Conservation (phyloP, 2,113 vertebrate genomes). For the Podarcis raffonei region DNA sequence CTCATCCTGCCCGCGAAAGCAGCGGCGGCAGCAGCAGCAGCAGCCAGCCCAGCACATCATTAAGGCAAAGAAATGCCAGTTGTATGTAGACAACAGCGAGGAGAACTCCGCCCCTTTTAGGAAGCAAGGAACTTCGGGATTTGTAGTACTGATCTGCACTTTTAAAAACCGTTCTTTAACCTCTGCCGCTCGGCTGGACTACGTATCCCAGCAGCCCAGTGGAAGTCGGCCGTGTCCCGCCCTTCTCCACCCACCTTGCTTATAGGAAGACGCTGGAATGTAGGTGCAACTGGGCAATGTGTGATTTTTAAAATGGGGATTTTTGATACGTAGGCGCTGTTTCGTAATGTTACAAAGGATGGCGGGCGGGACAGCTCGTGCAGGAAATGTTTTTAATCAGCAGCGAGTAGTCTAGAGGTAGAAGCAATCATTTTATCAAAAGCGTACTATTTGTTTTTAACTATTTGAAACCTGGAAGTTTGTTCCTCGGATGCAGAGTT, state of each 20-base stretch:
- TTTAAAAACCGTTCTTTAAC: neutral
- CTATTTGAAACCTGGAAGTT: neutral
- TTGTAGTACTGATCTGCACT: conserved; percentile 36
- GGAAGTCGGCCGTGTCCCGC: neutral
- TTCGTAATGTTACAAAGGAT: neutral
- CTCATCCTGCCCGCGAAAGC: neutral
- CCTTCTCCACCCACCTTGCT: neutral
- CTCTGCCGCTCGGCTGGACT: neutral
- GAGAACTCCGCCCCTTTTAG: conserved; percentile 15
- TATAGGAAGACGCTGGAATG: neutral
- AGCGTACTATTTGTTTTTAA: neutral
- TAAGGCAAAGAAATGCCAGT: conserved; percentile 23
- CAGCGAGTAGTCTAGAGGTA: too few species aligned
- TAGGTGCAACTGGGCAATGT: neutral
- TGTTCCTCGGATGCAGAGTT: neutral
- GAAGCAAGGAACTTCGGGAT: conserved; percentile 50
- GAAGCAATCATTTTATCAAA: neutral
- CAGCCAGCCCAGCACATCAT: conserved; percentile 41
- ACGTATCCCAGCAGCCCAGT: neutral
- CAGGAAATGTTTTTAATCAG: neutral
- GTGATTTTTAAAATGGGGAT: neutral
- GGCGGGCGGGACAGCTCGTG: neutral
- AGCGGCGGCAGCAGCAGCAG: neutral
- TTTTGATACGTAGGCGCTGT: too few species aligned
- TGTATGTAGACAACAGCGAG: conserved; percentile 5